Evolutionary conservation across 1,140 invertebrate species (phyloP).

Genomic region (Neodiprion fabricii): DNA sequence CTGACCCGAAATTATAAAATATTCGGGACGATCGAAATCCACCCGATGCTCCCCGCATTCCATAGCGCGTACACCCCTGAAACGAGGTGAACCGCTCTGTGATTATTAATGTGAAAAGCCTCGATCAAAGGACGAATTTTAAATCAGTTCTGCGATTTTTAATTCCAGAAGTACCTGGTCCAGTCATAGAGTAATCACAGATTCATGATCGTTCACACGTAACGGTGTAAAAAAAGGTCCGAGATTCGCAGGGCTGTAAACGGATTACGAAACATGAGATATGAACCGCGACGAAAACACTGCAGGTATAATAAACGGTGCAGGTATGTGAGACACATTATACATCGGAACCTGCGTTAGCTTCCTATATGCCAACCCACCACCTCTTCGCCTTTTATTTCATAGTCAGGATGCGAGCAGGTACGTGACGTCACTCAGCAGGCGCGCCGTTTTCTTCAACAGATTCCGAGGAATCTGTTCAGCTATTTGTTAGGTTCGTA

Average conservation of each 20-base stretch:
- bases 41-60: not conserved
- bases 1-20: not conserved
- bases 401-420: not conserved
- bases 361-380: not conserved
- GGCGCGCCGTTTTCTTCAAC: not conserved
- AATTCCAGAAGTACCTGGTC: no score
- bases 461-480: not conserved
- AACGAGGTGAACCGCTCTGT: not conserved
- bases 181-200: no score
- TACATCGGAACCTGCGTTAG: not conserved
- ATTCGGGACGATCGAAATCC: not conserved
- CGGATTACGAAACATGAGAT: not conserved
- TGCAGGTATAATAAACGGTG: not conserved
- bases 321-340: not conserved
- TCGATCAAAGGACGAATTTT: no score
- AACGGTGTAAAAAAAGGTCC: no score
- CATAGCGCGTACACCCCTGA: not conserved
- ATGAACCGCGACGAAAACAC: not conserved
- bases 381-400: not conserved
- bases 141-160: no score
- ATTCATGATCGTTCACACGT: no score
- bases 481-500: not conserved
- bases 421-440: not conserved
- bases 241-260: no score
- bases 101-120: not conserved